Base-by-base conservation (phyloP, 2,888 invertebrate genomes). In the Microplitis manilae region DNA sequence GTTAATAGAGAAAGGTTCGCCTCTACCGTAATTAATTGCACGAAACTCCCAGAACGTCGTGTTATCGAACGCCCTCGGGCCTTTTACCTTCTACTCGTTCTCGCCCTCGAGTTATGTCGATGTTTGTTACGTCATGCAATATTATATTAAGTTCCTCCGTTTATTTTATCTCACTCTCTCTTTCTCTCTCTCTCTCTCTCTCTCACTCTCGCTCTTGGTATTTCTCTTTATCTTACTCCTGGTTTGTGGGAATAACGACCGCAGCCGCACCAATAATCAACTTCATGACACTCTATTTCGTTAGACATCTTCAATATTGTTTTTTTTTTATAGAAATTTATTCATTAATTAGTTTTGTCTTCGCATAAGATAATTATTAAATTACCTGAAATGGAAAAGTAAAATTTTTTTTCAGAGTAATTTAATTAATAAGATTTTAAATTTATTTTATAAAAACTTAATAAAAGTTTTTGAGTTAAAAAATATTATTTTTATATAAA, bases 11-110 rank as follows among this genome's bases (percentile, higher is more conserved):
- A 40, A 68, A 68, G 68, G 40, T 70, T 69, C 69, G 69, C 69
- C 77, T 68, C 59, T 38, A 40, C 67, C 59, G 76, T 82, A 82
- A 81, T 82, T 81, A 82, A 81, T 82, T 80, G 78, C 81, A 81
- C 79, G 79, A 80, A 82, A 79, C 79, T 73, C 76, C 76, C 76
- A 76, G n/a, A 30, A 38, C 13, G 41, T 73, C 41, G 72, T 67
- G 68, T 41, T 68, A 76, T 76, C 72, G 72, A 76, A 76, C 71
- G 60, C 41, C 72, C 76, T 72, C 76, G 39, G 59, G 72, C 39
- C 50, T 65, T 41, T 30, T 30, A 62, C 50, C 75, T 67, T 41
- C 38, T 59, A 15, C 65, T 15, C 65, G 13, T 65, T 67, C 30
- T 20, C 20, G 20, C 30, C 41, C 38, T 20, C 72, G 15, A 59